Base-by-base conservation (phyloP, 2,888 invertebrate genomes). In the Lepidocyrtinus sp. region DNA sequence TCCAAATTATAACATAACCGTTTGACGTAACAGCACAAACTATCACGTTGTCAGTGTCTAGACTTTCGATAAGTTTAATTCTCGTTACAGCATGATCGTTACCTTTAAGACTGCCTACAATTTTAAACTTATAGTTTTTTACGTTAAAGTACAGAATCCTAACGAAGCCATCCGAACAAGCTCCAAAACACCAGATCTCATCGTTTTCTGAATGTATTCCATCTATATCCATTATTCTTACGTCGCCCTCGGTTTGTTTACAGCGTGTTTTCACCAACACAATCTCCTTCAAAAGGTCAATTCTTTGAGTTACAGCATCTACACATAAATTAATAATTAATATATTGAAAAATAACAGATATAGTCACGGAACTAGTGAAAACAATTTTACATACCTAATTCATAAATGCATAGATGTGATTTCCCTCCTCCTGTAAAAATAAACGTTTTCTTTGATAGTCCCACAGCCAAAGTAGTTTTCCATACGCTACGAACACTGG, bases 161-260 rank as follows among this genome's bases (percentile, higher is more conserved):
- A 50, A 83, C 80, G n/a, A 71, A 59, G 12, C 83, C 83, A 59
- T 83, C 83, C 0, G 83, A 83, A 45, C 83, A 83, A 0, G 77
- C 83, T 63, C 75, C 73, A 46, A 81, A 78, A 21, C 78, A 81
- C 67, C 75, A 64, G 9, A 81, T 61, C 15, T 74, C 75, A 59
- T 71, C 21, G 22, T 59, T 22, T 19, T 24, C 70, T 36, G 36
- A 1, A 12, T 17, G 2, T 21, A 25, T n/a, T 69, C 26, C 69
- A 2, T 9, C 59, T 59, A 82, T 74, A 27, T 80, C 83, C 83
- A 83, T 83, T 9, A 83, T 75, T 63, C 83, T 67, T 2, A 80
- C 82, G 36, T 83, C 83, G 19, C 71, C 75, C 25, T 75, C 75
- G 0, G 69, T 73, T 46, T 76, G 67, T 36, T 76, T 77, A 25